Conservation (phyloP, 2,888 invertebrate genomes). For the Thecocarcelia acutangulata region DNA sequence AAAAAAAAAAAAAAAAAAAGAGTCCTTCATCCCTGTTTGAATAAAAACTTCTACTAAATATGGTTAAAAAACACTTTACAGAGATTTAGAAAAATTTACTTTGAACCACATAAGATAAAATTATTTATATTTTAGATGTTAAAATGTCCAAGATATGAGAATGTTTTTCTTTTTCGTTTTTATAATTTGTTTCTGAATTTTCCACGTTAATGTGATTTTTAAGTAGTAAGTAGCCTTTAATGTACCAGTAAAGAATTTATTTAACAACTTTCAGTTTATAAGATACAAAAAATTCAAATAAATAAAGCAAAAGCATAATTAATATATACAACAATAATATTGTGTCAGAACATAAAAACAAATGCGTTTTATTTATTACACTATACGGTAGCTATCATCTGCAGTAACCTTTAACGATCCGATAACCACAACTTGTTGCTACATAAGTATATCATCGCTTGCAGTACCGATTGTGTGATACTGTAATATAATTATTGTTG, state of each 20-base stretch:
- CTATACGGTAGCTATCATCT: neutral
- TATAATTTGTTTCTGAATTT: slow-evolving; percentile 30
- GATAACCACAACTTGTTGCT: too few species aligned
- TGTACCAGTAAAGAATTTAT: slow-evolving; percentile 41
- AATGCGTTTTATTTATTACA: slow-evolving; percentile 25
- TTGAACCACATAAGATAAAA: neutral
- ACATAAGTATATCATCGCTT: too few species aligned
- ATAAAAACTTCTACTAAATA: too few species aligned
- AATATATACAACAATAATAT: slow-evolving; percentile 32
- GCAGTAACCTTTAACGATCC: too few species aligned
- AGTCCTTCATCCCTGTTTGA: too few species aligned
- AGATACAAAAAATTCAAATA: slow-evolving; percentile 41
- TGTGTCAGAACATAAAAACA: slow-evolving; percentile 14
- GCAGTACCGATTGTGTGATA: too few species aligned
- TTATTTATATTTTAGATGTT: slow-evolving; percentile 2
- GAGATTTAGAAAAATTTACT: too few species aligned
- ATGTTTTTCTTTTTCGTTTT: neutral
- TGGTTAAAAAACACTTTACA: too few species aligned
- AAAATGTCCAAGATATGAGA: slow-evolving; percentile 11
- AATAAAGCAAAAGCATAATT: slow-evolving; percentile 32
- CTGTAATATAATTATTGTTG: too few species aligned
- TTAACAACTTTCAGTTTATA: slow-evolving; percentile 48
- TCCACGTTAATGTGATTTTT: slow-evolving; percentile 67
- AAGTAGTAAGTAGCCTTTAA: slow-evolving; percentile 57
- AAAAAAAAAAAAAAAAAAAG: too few species aligned